Base-by-base conservation (phyloP, 2,113 vertebrate genomes). In the Motacilla tschutschensis region DNA sequence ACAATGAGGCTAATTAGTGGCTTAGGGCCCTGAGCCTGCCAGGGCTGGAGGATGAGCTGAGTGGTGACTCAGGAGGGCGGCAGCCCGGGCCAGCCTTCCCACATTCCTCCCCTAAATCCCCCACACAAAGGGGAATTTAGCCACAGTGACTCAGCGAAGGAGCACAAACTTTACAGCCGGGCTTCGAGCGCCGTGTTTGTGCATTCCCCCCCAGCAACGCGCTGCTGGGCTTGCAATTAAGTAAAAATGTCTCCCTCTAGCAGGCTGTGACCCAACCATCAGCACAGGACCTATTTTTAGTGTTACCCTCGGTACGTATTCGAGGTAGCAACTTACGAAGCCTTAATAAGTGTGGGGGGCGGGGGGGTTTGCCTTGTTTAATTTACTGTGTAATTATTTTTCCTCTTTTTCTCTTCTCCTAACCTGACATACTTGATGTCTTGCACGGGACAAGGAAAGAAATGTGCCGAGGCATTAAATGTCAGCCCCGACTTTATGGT, bases 191-290 rank as follows among this genome's bases (percentile, higher is more conserved):
- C 43, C 6, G 31, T 87, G 84, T 94, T 94, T 87, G 40, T 83
- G 64, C 80, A 71, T 71, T 53, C 36, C 58, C 72, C 57, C 83
- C 53, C 63, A 85, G 77, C 82, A 82, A 33, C 12, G 2, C 13
- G 8, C 60, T 74, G 74, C 91, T 63, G 41, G 44, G 36, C 55
- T 71, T 8, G 57, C 62, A 88, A 85, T 94, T 79, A 94, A 92
- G 89, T 89, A 89, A 89, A 93, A 94, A 91, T 47, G 74, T 82
- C 91, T 94, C 91, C 81, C 79, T 90, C 91, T 40, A 87, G 89
- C 86, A 74, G 64, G 73, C 82, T 36, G 70, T 66, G 83, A 86
- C 85, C 91, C 79, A 74, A 54, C 36, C 47, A 44, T 67, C 36
- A 40, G 38, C 21, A 60, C 44, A 59, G 85, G 6, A n/a, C 85